Conservation (phyloP, 30 jellyfish, hydroid and myxozoan genomes). For the Pelagia noctiluca region DNA sequence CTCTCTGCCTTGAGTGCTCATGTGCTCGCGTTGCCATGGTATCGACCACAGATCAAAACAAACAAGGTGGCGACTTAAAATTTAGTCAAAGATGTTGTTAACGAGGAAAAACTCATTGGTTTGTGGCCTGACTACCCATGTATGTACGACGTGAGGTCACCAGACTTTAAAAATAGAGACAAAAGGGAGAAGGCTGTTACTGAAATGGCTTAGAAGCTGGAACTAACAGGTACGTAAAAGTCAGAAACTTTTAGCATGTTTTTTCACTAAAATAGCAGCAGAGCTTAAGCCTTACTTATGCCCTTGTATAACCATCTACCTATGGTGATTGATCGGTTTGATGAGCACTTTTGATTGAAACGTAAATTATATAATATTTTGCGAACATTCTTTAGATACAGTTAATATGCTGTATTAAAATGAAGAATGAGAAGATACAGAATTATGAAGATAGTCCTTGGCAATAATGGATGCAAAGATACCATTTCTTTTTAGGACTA, state of each 20-base stretch:
- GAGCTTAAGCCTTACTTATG: background rate
- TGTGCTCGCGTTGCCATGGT: slow-evolving; percentile 4
- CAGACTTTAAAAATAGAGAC: slow-evolving; percentile 8
- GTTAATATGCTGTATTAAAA: background rate
- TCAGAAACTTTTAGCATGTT: background rate
- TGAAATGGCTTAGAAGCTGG: slow-evolving; percentile 16
- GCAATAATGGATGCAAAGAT: slow-evolving; percentile 3
- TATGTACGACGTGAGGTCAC: slow-evolving; percentile 22
- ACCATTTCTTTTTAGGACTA: slow-evolving; percentile 2
- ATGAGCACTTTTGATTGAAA: slow-evolving; percentile 2
- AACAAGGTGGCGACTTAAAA: background rate
- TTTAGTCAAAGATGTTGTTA: slow-evolving; percentile 1
- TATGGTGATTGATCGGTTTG: slow-evolving; percentile 2
- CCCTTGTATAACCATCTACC: slow-evolving; percentile 10
- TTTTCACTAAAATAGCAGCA: background rate
- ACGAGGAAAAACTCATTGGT: background rate
- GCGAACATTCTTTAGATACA: background rate
- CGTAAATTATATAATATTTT: background rate
- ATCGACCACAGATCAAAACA: slow-evolving; percentile 2
- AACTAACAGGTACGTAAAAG: slow-evolving; percentile 10
- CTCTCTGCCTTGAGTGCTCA: slow-evolving; percentile 6
- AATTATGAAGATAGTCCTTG: background rate
- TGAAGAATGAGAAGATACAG: background rate
- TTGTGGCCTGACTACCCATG: slow-evolving; percentile 30
- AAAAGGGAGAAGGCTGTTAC: slow-evolving; percentile 21